phyloP scores from a whole-genome alignment of 2,113 vertebrate genomes.

The Gopherus flavomarginatus region DNA sequence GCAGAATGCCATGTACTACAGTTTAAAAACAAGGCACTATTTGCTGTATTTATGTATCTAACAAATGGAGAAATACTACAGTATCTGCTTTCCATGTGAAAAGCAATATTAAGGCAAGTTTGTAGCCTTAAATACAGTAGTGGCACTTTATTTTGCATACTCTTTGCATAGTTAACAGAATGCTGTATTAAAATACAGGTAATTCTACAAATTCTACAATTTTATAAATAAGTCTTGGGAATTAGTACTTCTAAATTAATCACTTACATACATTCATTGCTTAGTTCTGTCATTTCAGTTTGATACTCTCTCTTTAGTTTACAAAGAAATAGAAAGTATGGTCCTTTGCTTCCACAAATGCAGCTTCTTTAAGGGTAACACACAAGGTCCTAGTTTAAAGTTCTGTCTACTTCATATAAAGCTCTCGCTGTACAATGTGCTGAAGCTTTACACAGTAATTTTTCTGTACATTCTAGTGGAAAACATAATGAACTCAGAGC shows the following conservation, averaged over 20 bases:
- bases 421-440: background rate
- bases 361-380: background rate
- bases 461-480: background rate
- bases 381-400: background rate
- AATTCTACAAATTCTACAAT: background rate
- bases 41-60: background rate
- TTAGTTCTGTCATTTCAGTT: background rate
- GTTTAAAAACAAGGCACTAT: too few relatives aligned
- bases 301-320: background rate
- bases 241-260: background rate
- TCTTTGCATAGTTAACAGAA: background rate
- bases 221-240: background rate
- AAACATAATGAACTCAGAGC: background rate
- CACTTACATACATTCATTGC: background rate
- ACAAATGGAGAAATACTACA: background rate
- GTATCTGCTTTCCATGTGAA: slow-evolving; percentile 15
- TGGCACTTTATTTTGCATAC: background rate
- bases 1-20: too few relatives aligned
- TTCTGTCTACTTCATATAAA: slow-evolving; percentile 2
- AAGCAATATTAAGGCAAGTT: background rate
- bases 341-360: background rate
- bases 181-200: background rate
- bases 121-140: background rate
- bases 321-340: background rate
- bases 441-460: background rate